Conservation (phyloP, 2,113 vertebrate species). For the Corythornis cristatus region DNA sequence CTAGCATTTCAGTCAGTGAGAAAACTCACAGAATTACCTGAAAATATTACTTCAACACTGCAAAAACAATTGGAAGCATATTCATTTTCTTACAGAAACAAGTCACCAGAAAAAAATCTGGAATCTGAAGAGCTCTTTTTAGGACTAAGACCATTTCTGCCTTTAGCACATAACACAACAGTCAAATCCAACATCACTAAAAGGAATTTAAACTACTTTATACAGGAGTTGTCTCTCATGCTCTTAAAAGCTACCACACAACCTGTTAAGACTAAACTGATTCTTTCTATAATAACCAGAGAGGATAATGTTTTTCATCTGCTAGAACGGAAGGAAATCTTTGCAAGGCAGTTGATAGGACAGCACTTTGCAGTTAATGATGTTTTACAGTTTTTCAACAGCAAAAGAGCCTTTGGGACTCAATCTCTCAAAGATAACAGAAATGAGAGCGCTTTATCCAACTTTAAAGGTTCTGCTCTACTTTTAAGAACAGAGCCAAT, state of each 20-base stretch:
- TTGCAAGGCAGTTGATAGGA: background rate
- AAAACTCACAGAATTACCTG: background rate
- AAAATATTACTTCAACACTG: background rate
- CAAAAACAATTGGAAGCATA: background rate
- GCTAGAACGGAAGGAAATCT: background rate
- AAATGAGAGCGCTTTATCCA: background rate
- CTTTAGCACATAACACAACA: background rate
- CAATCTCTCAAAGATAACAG: background rate
- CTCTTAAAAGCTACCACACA: background rate
- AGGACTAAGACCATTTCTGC: background rate
- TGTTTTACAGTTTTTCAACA: background rate
- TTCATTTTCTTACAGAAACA: background rate
- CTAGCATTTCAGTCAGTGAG: background rate
- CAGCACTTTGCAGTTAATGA: background rate
- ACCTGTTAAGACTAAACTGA: background rate
- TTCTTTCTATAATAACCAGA: background rate
- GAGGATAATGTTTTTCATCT: background rate
- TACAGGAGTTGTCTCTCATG: background rate
- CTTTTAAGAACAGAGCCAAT: background rate
- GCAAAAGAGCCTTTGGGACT: background rate
- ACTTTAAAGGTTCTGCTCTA: background rate
- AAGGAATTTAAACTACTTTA: background rate
- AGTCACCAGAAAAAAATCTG: background rate
- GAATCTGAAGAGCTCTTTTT: background rate
- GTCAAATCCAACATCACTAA: background rate